A percentile compares a stretch with the other conserved stretches of the same genome.
These are phyloP conservation scores for Eledona agricola DNA, from an alignment of 2,888 invertebrate species.

Conservation along the genomic window DNA sequence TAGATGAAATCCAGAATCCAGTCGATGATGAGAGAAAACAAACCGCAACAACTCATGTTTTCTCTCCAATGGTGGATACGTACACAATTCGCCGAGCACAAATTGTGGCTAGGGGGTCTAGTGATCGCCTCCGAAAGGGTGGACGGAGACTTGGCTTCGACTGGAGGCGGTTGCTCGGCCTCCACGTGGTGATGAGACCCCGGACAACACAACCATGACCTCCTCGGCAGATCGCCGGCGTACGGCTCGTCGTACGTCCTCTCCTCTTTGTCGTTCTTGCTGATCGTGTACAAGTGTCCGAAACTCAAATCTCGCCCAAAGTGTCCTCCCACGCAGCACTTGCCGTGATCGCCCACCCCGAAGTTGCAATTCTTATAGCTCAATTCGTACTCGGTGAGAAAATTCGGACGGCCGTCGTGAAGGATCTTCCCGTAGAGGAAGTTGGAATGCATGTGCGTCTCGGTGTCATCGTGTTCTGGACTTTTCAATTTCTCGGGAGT, in stretches of 20 bases:
- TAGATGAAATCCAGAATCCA: too few relatives aligned
- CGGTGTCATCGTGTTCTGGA: constrained; percentile 39
- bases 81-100: constrained; percentile 56
- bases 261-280: constrained; percentile 60
- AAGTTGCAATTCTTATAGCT: constrained; percentile 54
- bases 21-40: too few relatives aligned
- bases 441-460: constrained; percentile 55
- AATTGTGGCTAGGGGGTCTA: constrained; percentile 50
- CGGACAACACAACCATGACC: constrained; percentile 65
- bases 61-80: constrained; percentile 42
- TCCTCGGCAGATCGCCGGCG: constrained; percentile 58
- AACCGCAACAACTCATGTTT: too few relatives aligned
- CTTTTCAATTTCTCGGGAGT: constrained; percentile 63
- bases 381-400: constrained; percentile 55
- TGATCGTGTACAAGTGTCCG: constrained; percentile 64
- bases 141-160: constrained; percentile 53
- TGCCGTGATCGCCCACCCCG: constrained; percentile 49
- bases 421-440: constrained; percentile 53
- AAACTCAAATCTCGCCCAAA: constrained; percentile 55
- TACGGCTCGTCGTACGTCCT: constrained; percentile 62
- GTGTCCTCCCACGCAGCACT: constrained; percentile 57
- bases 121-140: constrained; percentile 50
- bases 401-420: constrained; percentile 54
- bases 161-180: constrained; percentile 56
- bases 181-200: constrained; percentile 57